phyloP scores from a whole-genome alignment of 2,888 invertebrate genomes.

The Tenthredo mesomela region DNA sequence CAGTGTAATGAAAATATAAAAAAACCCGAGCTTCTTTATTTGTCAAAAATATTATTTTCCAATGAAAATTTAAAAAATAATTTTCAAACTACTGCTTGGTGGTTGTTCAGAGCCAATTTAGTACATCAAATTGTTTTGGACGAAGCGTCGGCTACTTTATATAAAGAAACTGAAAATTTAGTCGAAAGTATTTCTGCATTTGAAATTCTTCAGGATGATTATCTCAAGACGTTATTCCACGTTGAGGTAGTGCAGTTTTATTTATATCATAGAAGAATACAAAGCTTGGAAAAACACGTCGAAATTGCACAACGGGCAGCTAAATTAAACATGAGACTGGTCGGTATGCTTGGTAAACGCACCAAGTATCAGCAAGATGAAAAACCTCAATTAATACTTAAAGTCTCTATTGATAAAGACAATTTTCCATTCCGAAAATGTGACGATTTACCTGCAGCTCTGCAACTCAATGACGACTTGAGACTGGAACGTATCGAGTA shows the following conservation, averaged over 20 bases:
- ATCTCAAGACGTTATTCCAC: slow-evolving; percentile 77
- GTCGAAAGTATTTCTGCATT: slow-evolving; percentile 73
- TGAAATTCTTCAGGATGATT: slow-evolving; percentile 58
- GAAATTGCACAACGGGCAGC: slow-evolving; percentile 82
- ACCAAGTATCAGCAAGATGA: slow-evolving; percentile 93
- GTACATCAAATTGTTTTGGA: slow-evolving; percentile 89
- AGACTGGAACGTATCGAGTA: slow-evolving; percentile 90
- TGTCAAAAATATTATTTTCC: slow-evolving; percentile 74
- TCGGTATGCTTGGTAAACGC: slow-evolving; percentile 92
- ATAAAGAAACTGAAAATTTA: slow-evolving; percentile 81
- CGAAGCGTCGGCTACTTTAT: slow-evolving; percentile 86
- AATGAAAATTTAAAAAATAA: slow-evolving; percentile 75
- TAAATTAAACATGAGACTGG: slow-evolving; percentile 84
- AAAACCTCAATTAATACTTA: slow-evolving; percentile 90
- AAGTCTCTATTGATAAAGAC: slow-evolving; percentile 80
- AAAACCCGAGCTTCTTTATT: slow-evolving; percentile 73
- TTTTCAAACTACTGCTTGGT: slow-evolving; percentile 80
- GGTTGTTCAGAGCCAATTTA: slow-evolving; percentile 86
- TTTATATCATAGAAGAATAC: slow-evolving; percentile 87
- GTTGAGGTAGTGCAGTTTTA: slow-evolving; percentile 85
- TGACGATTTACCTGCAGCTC: slow-evolving; percentile 82
- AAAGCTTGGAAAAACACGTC: slow-evolving; percentile 85
- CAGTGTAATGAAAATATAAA: slow-evolving; percentile 71
- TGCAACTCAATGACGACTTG: slow-evolving; percentile 92
- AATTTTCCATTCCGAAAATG: slow-evolving; percentile 77